phyloP scores from a whole-genome alignment of 2,888 invertebrate species.

The Dastarcus helophoroides region DNA sequence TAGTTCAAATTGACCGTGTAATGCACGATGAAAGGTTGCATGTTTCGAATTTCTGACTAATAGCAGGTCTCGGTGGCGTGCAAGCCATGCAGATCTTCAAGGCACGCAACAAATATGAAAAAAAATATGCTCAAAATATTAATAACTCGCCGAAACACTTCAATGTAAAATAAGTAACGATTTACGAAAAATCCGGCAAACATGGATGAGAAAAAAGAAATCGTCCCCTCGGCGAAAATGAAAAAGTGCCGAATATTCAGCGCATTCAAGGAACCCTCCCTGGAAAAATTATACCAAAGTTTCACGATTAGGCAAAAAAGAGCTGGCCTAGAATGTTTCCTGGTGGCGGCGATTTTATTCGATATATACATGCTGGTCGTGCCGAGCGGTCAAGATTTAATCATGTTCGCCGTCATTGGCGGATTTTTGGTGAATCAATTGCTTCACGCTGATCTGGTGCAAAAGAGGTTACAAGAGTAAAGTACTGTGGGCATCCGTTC shows the following conservation, averaged over 20 bases:
- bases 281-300: conserved; percentile 59
- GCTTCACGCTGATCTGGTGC: conserved; percentile 34
- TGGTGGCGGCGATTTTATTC: conserved; percentile 53
- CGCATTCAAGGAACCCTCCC: conserved; percentile 48
- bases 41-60: too few species aligned
- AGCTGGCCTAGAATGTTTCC: conserved; percentile 57
- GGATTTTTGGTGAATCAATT: conserved; percentile 32
- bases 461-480: conserved; percentile 26
- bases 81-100: too few species aligned
- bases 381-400: conserved; percentile 40
- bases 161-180: too few species aligned
- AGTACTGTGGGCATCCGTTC: conserved; percentile 44
- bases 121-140: too few species aligned
- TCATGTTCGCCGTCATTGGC: conserved; percentile 31
- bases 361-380: conserved; percentile 49
- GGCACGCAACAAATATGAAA: too few species aligned
- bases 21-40: too few species aligned
- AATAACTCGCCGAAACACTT: too few species aligned
- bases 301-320: conserved; percentile 62
- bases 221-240: conserved; percentile 7
- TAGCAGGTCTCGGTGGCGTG: too few species aligned
- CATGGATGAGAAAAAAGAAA: conserved; percentile 8
- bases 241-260: conserved; percentile 21
- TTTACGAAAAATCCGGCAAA: too few species aligned
- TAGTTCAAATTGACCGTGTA: too few species aligned